Base-by-base conservation (phyloP, 2,888 invertebrate genomes). In the Drosophila atroscutellata region DNA sequence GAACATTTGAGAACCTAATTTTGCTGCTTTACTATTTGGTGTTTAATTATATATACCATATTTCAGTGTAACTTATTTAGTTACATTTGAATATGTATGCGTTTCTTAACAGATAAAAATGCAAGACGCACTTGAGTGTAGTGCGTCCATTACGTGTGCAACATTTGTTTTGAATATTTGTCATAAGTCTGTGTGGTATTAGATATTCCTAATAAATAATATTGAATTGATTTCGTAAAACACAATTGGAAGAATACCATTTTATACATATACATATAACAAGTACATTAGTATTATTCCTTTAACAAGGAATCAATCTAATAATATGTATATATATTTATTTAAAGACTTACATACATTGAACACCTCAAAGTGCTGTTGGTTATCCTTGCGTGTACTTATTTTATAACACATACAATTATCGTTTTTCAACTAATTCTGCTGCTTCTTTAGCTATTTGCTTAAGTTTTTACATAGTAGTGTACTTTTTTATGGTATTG, bases 321-420 rank as follows among this genome's bases (percentile, higher is more conserved):
- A 64, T 75, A 39, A 74, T 60, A 56, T 47, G 26, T 42, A 34
- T 55, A 50, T 63, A 28, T 72, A 39, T 62, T 57, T 72, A 49
- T 59, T 45, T 60, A 42, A n/a, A 56, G 56, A 56, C 37, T 50
- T 50, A 58, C 47, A 58, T 56, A 62, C 45, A 54, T 52, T 79
- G 61, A 75, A 75, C 77, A 77, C 75, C 50, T 75, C 1, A 49
- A 51, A 63, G 80, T 77, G 77, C 75, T 77, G 54, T 71, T 64
- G 71, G 80, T 56, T 80, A 75, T 71, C 64, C 62, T 60, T 79
- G 80, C 66, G 54, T 71, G 58, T 71, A 56, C 58, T 59, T 71
- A 64, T 75, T 51, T 75, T 71, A 61, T 51, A 63, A 74, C 32
- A 74, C 67, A 59, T 63, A 45, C 30, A 63, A 39, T 39, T 37